phyloP scores from a whole-genome alignment of 2,797 vertebrate genomes.

The Austrolebias charrua region DNA sequence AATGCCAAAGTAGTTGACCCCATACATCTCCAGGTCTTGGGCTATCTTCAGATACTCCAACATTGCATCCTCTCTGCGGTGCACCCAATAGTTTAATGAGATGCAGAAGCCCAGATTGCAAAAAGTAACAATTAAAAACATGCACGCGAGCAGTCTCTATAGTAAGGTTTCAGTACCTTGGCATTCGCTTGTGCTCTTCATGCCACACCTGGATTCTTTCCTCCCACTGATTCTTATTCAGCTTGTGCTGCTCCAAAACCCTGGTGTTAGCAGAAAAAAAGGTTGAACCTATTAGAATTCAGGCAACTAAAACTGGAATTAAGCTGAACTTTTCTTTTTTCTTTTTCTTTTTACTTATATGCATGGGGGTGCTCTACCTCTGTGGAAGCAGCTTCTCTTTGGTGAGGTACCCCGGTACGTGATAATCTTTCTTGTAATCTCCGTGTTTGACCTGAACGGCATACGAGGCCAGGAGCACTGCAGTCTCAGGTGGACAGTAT shows the following conservation, averaged over 20 bases:
- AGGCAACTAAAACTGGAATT: conserved; percentile 31
- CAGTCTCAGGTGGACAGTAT: conserved; percentile 96
- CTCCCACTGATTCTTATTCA: conserved; percentile 97
- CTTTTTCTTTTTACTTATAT: conserved; percentile 17
- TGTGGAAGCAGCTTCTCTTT: conserved; percentile 93
- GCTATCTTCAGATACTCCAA: conserved; percentile 97
- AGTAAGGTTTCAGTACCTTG: conserved; percentile 81
- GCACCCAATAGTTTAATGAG: conserved; percentile 15
- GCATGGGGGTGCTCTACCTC: conserved; percentile 76
- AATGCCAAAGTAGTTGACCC: conserved; percentile 97
- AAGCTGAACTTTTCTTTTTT: conserved; percentile 41
- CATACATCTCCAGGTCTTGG: conserved; percentile 98
- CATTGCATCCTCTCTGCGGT: conserved; percentile 91
- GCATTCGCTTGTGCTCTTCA: conserved; percentile 91
- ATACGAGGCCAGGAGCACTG: conserved; percentile 93
- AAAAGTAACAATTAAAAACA: neutral
- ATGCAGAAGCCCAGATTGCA: neutral
- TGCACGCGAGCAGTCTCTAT: neutral
- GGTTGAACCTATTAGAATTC: conserved; percentile 50
- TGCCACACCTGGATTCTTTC: conserved; percentile 97
- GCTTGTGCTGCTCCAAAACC: conserved; percentile 96
- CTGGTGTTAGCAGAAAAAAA: conserved; percentile 71
- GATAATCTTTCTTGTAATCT: conserved; percentile 90
- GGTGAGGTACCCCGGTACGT: conserved; percentile 88
- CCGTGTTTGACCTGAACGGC: conserved; percentile 93